Evolutionary conservation across 2,888 invertebrate species (phyloP), one percentile per base, ranked within the genome.

Genomic region (Anagyrus pseudococci): DNA sequence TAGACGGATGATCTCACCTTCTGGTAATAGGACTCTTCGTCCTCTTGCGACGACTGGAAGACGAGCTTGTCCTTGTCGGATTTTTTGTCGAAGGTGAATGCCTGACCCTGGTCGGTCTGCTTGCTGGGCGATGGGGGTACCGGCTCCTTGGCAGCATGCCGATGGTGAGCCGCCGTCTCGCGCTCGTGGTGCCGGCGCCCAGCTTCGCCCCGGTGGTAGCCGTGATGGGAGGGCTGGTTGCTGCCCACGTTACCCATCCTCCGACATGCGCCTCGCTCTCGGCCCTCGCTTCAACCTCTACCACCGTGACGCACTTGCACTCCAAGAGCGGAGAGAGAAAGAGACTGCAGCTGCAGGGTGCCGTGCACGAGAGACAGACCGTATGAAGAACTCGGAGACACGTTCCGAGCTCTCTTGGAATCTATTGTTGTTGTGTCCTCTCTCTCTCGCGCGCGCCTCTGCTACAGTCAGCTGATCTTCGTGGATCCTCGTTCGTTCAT

Each of bases 51-150:
- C 70, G 86, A 85, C 74, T 88, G 89, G 73, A 88, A 84, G 67
- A 87, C 84, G 70, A 87, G 84, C 77, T 88, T 89, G 10, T 7
- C 10, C 17, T 64, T 87, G 72, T 88, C 88, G 52, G 86, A 83
- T 81, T 89, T 90, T 81, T 93, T 93, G 79, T 93, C 93, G 83
- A 94, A 94, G 58, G 88, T 87, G 83, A 94, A 94, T 50, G 93
- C 92, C 78, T 92, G 92, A 8, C 76, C 79, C 76, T 91, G 91
- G 74, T 86, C 86, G 15, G 81, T 81, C 76, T 91, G 91, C 74
- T 86, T 86, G 15, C 81, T 81, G 10, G 88, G 88, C 1, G 88
- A 88, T 10, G 86, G 83, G 26, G 87, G 87, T 50, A 77, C 78
- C 53, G 73, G 75, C 17, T 77, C 77, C 53, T 74, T 77, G 37